Percentiles rank a stretch among this genome's conserved stretches.
Conservation (phyloP, 2,797 vertebrate species). For the Poeciliopsis presidionis region DNA sequence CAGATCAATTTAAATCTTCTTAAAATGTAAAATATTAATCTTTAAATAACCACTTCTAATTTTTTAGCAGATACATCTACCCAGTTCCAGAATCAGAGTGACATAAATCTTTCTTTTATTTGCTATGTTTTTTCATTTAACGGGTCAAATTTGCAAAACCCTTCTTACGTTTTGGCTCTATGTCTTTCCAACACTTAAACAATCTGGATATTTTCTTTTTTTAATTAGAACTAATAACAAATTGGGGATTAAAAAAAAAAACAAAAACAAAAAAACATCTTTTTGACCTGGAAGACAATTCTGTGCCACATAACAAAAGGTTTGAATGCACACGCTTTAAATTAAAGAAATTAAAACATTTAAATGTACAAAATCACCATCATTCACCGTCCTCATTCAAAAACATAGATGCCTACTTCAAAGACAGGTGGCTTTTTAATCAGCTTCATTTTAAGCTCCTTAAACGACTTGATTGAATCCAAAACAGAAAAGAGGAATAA, state of each 20-base stretch:
- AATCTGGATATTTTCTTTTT: background rate
- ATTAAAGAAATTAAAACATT: constrained; percentile 8
- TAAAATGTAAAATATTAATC: background rate
- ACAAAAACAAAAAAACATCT: background rate
- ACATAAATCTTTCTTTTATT: background rate
- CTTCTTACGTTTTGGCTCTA: background rate
- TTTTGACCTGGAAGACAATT: background rate
- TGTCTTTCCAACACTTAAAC: background rate
- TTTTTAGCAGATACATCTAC: background rate
- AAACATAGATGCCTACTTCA: background rate
- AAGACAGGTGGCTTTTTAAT: background rate
- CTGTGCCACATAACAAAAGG: background rate
- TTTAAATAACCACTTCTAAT: background rate
- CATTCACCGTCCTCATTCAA: background rate
- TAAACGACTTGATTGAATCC: background rate
- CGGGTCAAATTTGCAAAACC: background rate
- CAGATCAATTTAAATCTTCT: background rate
- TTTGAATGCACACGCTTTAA: background rate
- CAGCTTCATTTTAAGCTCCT: background rate
- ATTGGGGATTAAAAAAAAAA: background rate
- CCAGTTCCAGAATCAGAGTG: background rate
- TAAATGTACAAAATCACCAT: background rate
- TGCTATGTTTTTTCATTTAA: background rate
- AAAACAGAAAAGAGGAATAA: constrained; percentile 6
- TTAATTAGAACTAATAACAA: background rate